Conservation (phyloP, 2,888 invertebrate species). For the Helicoverpa assulta region DNA sequence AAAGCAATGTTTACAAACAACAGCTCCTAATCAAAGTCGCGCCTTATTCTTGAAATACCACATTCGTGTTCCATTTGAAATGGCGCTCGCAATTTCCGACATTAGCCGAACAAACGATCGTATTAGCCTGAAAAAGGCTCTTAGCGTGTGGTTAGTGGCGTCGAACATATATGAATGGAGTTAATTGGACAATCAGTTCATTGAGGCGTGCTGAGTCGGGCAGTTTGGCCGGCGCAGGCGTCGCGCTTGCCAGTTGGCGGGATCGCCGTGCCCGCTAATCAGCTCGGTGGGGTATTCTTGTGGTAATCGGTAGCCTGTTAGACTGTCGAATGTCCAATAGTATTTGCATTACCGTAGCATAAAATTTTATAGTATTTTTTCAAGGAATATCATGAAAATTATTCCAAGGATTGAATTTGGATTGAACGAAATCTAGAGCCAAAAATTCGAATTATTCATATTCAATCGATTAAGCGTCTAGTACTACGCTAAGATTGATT, state of each 20-base stretch:
- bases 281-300: conserved; percentile 73
- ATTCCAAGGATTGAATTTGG: background rate
- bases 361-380: conserved; percentile 17
- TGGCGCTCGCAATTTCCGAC: conserved; percentile 71
- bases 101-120: conserved; percentile 72
- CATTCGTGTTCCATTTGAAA: conserved; percentile 45
- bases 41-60: conserved; percentile 44
- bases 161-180: conserved; percentile 85
- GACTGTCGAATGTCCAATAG: conserved; percentile 54
- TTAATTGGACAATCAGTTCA: conserved; percentile 86
- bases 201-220: conserved; percentile 82
- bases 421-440: background rate
- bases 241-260: conserved; percentile 85
- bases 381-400: background rate
- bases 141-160: conserved; percentile 73
- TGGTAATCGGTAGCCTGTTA: conserved; percentile 58
- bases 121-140: conserved; percentile 78
- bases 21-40: conserved; percentile 25
- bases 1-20: conserved; percentile 13
- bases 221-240: conserved; percentile 80
- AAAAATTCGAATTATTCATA: background rate
- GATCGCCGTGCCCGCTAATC: conserved; percentile 76
- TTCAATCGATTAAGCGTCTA: background rate
- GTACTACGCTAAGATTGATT: background rate
- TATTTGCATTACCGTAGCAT: conserved; percentile 42